Base-by-base conservation (phyloP, 2,888 invertebrate genomes). In the Acronicta psi region DNA sequence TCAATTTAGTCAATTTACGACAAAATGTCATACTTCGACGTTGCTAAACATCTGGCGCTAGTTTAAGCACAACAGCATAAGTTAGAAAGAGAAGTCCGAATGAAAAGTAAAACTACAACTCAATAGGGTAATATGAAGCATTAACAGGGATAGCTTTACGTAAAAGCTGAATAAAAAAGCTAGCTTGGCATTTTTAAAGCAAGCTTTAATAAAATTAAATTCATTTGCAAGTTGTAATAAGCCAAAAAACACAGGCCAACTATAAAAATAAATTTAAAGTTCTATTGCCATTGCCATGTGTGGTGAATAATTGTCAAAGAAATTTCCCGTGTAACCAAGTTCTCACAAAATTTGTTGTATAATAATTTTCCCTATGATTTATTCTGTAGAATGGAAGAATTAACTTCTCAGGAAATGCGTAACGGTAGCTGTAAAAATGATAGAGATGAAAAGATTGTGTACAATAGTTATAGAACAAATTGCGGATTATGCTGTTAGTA, bases 401-500 rank as follows among this genome's bases (percentile, higher is more conserved):
- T 29, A n/a, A n/a, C 43, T 37, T 10, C 25, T 41, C 46, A 20
- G 20, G 46, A 51, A 11, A 8, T 41, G 10, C 11, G 23, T 8
- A 40, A 10, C n/a, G 2, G n/a, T 18, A 40, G 8, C 38, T 20
- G 1, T 10, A 54, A 54, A 53, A 53, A 8, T 58, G 69, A 54
- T 38, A 69, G 46, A 38, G 64, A 59, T 23, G 50, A 54, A 14
- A 69, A 54, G 23, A 44, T 47, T 25, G 10, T 37, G 10, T 31
- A 42, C 37, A 59, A 38, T 41, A 53, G 17, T 3, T 18, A 36
- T 16, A 44, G 54, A 52, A 49, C 42, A 9, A 69, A 55, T 34
- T 42, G 45, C 36, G 70, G 70, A 25, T 0, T 55, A 40, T 68
- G 68, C 34, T 61, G 63, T 69, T 20, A 44, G 56, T 51, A 40